Evolutionary conservation across 2,113 vertebrate species (phyloP).

Genomic region (Nasalis larvatus): DNA sequence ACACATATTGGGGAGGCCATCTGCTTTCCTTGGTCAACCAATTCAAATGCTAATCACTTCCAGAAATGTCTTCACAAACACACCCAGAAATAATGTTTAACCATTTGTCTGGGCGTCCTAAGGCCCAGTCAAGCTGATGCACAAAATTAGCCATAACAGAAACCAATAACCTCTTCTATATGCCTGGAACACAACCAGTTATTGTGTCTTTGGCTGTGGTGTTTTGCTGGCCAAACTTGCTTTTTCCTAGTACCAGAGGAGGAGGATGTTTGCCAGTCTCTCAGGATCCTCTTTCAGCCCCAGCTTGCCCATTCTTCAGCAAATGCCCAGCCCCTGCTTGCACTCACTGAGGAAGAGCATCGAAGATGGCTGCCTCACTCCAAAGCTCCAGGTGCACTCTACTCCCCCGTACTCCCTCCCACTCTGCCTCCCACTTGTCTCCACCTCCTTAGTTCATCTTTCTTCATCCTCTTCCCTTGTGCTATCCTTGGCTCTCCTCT

Average conservation of each 20-base stretch:
- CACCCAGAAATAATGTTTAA: background rate
- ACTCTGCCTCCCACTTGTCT: background rate
- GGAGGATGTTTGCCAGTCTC: background rate
- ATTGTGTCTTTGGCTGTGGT: background rate
- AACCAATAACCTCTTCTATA: background rate
- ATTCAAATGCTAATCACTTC: background rate
- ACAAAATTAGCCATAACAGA: background rate
- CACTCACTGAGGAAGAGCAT: background rate
- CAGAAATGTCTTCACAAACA: background rate
- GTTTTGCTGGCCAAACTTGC: background rate
- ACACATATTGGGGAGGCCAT: background rate
- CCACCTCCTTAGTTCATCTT: background rate
- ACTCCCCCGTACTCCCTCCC: background rate
- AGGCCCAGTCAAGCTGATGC: background rate
- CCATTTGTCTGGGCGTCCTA: background rate
- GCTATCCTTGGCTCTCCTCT: background rate
- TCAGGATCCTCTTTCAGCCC: background rate
- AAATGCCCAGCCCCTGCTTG: background rate
- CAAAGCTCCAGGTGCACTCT: accelerated
- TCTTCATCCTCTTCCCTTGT: background rate
- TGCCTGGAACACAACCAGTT: background rate
- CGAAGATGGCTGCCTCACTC: background rate
- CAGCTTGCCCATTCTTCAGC: background rate
- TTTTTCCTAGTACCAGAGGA: background rate
- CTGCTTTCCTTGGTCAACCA: background rate